These are phyloP conservation scores for Corythornis madagascariensis DNA, from an alignment of 2,113 vertebrate species.

Conservation along the genomic window DNA sequence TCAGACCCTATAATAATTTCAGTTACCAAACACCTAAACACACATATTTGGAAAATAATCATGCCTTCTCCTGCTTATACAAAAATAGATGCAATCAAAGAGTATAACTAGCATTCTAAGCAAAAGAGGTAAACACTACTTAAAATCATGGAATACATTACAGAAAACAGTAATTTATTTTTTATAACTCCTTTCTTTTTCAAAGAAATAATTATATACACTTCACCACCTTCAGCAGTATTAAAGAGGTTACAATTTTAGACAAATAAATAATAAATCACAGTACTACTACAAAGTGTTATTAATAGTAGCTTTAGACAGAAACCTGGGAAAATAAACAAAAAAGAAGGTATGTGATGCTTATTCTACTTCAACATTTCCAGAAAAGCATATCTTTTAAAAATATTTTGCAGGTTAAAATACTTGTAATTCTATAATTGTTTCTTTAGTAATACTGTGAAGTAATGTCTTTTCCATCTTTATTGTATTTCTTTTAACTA, in stretches of 20 bases:
- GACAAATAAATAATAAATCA: slow-evolving; percentile 65
- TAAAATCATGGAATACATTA: slow-evolving; percentile 46
- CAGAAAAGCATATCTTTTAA: slow-evolving; percentile 66
- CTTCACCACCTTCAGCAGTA: slow-evolving; percentile 54
- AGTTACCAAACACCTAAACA: not conserved
- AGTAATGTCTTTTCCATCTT: slow-evolving; percentile 60
- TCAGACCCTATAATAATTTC: not conserved
- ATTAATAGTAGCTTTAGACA: slow-evolving; percentile 59
- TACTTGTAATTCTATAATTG: slow-evolving; percentile 71
- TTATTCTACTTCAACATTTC: slow-evolving; percentile 49
- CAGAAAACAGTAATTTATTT: slow-evolving; percentile 70
- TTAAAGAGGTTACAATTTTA: slow-evolving; percentile 69
- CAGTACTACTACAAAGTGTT: slow-evolving; percentile 53
- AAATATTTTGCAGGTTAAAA: slow-evolving; percentile 70
- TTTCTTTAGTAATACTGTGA: slow-evolving; percentile 69
- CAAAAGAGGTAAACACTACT: slow-evolving; percentile 47
- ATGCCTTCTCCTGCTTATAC: not conserved
- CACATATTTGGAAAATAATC: not conserved
- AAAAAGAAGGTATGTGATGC: not conserved
- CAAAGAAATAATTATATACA: slow-evolving; percentile 65
- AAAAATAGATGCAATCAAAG: slow-evolving; percentile 22
- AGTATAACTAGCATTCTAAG: slow-evolving; percentile 28
- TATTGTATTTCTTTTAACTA: slow-evolving; percentile 60
- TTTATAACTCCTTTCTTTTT: slow-evolving; percentile 67
- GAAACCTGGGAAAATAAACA: slow-evolving; percentile 42